These are phyloP conservation scores for Aphaenogaster ashmeadi DNA, from an alignment of 1,140 invertebrate genomes.

Conservation along the genomic window DNA sequence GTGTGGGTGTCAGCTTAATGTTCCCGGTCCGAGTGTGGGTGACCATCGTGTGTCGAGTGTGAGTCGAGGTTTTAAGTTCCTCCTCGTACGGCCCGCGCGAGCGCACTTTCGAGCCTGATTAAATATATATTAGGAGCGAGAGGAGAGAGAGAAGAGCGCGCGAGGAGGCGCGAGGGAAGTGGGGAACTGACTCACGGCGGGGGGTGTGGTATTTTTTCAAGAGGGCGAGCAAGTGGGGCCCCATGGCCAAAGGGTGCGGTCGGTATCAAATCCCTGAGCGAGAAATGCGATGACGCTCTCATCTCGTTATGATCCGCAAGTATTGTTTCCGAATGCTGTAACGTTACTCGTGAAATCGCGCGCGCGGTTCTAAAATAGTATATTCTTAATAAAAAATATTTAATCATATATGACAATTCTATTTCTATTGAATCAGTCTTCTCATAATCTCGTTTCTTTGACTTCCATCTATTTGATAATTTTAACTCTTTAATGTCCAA, in stretches of 20 bases:
- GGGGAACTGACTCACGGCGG: conserved; percentile 79
- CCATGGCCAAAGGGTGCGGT: conserved; percentile 80
- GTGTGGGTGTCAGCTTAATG: conserved; percentile 85
- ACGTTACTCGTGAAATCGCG: conserved; percentile 15
- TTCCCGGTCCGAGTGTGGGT: conserved; percentile 78
- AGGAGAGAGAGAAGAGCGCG: conserved; percentile 52
- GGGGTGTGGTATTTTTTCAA: conserved; percentile 85
- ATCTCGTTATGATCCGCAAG: conserved; percentile 72
- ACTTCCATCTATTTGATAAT: background rate
- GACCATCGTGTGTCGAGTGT: conserved; percentile 69
- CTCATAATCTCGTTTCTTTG: background rate
- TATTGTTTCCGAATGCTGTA: conserved; percentile 2
- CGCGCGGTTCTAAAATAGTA: background rate
- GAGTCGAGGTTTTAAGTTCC: conserved; percentile 74
- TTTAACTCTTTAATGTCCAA: background rate
- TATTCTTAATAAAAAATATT: background rate
- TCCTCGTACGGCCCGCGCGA: conserved; percentile 58
- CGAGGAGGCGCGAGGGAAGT: conserved; percentile 57
- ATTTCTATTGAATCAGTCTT: background rate
- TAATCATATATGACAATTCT: background rate
- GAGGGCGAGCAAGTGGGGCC: conserved; percentile 74
- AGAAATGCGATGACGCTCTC: conserved; percentile 45
- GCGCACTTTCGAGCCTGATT: conserved; percentile 83
- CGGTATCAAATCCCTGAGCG: conserved; percentile 66
- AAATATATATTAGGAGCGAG: conserved; percentile 85